A percentile compares a stretch with the other conserved stretches of the same genome.
Conservation (phyloP, 64 coral and sea anemone genomes). For the Hydrozoanthus tunicans region DNA sequence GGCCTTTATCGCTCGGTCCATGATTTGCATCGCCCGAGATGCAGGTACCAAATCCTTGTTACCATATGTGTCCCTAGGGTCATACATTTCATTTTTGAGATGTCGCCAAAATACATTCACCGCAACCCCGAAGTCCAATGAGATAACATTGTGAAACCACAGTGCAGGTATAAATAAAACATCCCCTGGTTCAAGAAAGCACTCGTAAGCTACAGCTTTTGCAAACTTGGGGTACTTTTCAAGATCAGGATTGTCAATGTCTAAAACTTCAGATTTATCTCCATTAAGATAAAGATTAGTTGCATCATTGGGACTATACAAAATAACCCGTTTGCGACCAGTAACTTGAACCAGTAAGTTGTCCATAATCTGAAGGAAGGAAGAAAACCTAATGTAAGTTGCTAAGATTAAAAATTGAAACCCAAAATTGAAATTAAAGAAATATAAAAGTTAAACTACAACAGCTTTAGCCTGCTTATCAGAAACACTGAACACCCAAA, state of each 20-base stretch:
- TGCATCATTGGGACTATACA: constrained; percentile 81
- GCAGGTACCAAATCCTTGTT: constrained; percentile 91
- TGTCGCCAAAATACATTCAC: constrained; percentile 97
- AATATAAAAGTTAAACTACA: too few species aligned
- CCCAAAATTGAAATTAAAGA: too few species aligned
- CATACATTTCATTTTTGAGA: constrained; percentile 64
- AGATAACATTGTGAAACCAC: constrained; percentile 94
- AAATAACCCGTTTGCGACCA: constrained; percentile 80
- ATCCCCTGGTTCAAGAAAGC: constrained; percentile 75
- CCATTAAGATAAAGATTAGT: constrained; percentile 87
- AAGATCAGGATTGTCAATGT: constrained; percentile 83
- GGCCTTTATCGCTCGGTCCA: constrained; percentile 75
- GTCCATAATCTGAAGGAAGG: constrained; percentile 84
- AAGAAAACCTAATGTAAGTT: too few species aligned
- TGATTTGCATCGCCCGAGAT: constrained; percentile 83
- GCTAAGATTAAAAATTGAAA: background rate
- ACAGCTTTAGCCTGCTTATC: too few species aligned
- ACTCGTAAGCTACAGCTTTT: constrained; percentile 59
- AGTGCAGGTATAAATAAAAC: constrained; percentile 86
- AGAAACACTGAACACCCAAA: too few species aligned
- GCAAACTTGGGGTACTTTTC: constrained; percentile 73
- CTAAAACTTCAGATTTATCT: constrained; percentile 83
- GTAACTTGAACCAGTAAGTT: constrained; percentile 81
- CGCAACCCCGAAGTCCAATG: constrained; percentile 90
- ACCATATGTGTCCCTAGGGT: constrained; percentile 83